Evolutionary conservation across 2,797 vertebrate species (phyloP).

Genomic region (Podarcis lilfordi): DNA sequence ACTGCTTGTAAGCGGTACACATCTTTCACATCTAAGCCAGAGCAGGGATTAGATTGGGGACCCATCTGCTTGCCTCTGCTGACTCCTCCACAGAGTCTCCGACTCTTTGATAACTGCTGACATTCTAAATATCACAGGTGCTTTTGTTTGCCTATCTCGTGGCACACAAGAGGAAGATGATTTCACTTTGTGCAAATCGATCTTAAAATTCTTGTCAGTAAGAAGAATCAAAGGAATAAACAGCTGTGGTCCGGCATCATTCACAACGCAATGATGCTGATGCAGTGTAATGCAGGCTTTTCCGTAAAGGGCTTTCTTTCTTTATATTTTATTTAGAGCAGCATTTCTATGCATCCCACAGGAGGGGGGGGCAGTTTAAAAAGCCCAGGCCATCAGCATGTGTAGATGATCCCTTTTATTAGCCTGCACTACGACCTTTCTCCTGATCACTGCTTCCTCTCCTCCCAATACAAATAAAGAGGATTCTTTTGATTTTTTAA

Average conservation of each 20-base stretch:
- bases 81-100: conserved; percentile 47
- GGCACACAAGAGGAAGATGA: conserved; percentile 53
- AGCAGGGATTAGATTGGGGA: conserved; percentile 44
- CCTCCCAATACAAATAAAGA: conserved; percentile 62
- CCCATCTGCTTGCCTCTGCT: conserved; percentile 68
- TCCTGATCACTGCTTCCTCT: not conserved
- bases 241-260: conserved; percentile 57
- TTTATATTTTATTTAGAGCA: conserved; percentile 55
- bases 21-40: conserved; percentile 59
- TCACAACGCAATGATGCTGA: conserved; percentile 57
- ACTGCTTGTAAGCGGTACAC: conserved; percentile 56
- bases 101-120: conserved; percentile 57
- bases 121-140: conserved; percentile 43
- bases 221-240: conserved; percentile 65
- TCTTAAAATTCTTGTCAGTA: conserved; percentile 54
- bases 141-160: conserved; percentile 43
- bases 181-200: conserved; percentile 55
- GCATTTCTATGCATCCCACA: conserved; percentile 41
- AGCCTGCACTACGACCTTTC: conserved; percentile 10
- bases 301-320: conserved; percentile 53
- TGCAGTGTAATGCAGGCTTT: conserved; percentile 50
- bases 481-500: conserved; percentile 57
- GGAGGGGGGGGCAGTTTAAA: conserved; percentile 51
- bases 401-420: conserved; percentile 54
- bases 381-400: conserved; percentile 37